Base-by-base conservation (phyloP, 2,797 vertebrate species). In the Crocidura indochinensis region DNA sequence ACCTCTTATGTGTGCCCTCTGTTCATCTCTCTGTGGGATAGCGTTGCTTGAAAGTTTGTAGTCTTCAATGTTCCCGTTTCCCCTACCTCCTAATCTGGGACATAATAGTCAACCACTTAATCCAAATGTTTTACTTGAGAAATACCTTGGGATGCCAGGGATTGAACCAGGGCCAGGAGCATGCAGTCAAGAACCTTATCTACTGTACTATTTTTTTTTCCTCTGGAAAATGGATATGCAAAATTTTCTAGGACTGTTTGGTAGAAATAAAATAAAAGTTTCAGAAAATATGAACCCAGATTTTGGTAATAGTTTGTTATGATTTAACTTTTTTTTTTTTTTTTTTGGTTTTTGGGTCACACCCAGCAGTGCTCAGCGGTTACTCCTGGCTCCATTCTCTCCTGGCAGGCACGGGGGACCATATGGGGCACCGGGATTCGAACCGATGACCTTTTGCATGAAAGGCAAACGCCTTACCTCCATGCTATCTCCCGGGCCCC, bases 201-300 rank as follows among this genome's bases (percentile, higher is more conserved):
- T 20, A 60, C 56, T 60, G 4, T 60, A 8, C 26, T 47, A 74
- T 17, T 2, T 22, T 14, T 69, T 76, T 31, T n/a, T 31, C 17
- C 68, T 31, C 1, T 68, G 29, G 46, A 79, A 89, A 68, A 89
- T 72, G 49, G 29, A 67, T 71, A 22, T 19, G n/a, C 12, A 60
- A 47, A 86, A 44, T 38, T 84, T 87, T 81, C 64, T 72, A 81
- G 24, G 56, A 47, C 64, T 68, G 6, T 56, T 94, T 89, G n/a
- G 24, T 91, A 85, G 77, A 93, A 87, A 69, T 84, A 14, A 77
- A 88, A 75, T 84, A 82, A 60, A n/a, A 68, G 74, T 73, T 92
- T 95, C 67, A 83, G 72, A 72, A 64, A 24, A 80, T 19, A 47
- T 56, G 79, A 53, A 24, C 11, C 75, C 6, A 81, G 5, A 82